Percentiles rank a stretch among this genome's conserved stretches.
Conservation (phyloP, 2,888 invertebrate species). For the Ectemnius lituratus region DNA sequence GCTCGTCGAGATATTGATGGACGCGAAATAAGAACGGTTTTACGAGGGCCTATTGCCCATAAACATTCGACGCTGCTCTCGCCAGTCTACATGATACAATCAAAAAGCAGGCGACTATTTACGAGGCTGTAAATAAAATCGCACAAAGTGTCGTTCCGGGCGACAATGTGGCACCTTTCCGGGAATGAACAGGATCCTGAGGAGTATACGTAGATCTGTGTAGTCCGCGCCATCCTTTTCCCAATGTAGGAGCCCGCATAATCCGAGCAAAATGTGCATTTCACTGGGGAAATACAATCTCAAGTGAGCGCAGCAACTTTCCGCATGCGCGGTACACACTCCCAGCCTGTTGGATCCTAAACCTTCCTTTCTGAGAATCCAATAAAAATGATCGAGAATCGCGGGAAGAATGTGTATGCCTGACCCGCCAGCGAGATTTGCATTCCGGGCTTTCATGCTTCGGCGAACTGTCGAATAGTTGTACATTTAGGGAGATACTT, state of each 20-base stretch:
- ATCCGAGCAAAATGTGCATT: no score
- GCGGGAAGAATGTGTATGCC: not conserved
- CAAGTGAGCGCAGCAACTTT: slow-evolving; percentile 2
- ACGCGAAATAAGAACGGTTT: slow-evolving; percentile 27
- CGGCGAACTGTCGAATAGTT: not conserved
- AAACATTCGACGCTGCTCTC: slow-evolving; percentile 62
- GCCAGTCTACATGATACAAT: slow-evolving; percentile 55
- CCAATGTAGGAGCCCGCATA: no score
- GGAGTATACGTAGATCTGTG: no score
- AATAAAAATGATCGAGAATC: slow-evolving; percentile 1
- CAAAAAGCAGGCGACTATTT: slow-evolving; percentile 61
- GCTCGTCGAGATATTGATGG: not conserved
- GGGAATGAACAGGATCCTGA: not conserved
- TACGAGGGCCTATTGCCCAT: slow-evolving; percentile 48
- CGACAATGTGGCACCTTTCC: slow-evolving; percentile 7
- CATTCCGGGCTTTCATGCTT: not conserved
- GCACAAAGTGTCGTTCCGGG: slow-evolving; percentile 33
- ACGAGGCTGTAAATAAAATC: slow-evolving; percentile 67
- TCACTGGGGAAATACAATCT: slow-evolving; percentile 1
- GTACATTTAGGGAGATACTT: slow-evolving; percentile 2
- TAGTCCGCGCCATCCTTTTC: no score
- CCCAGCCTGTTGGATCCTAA: not conserved
- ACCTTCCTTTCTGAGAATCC: slow-evolving; percentile 1
- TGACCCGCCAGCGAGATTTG: slow-evolving; percentile 1
- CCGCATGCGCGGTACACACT: no score